Base-by-base conservation (phyloP, 2,888 invertebrate species). In the Euplagia quadripunctaria region DNA sequence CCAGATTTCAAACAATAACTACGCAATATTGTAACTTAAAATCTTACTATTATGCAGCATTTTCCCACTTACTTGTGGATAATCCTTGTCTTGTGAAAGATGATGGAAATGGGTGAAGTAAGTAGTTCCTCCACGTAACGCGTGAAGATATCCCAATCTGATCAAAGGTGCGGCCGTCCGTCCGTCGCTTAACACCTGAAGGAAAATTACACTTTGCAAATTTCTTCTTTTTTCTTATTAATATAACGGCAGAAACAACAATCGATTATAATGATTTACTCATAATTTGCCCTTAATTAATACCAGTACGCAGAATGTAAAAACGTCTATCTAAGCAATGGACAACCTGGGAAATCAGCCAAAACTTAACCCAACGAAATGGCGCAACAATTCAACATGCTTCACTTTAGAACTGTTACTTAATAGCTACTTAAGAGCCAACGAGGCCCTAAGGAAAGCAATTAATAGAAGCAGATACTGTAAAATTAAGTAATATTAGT, bases 71-170 rank as follows among this genome's bases (percentile, higher is more conserved):
- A 97, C 97, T 97, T 97, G 97, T 70, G 97, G 97, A 93, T 97
- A 97, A 90, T 97, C 97, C 84, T 98, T 97, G 79, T 98, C 98
- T 85, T 97, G 97, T 9, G 98, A 98, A 83, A 98, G 98, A 92
- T 98, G 98, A 86, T 97, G 97, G 90, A 99, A 99, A 90, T 99
- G 98, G 80, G 98, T 97, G 94, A 99, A 98, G 96, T 97, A 98
- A 55, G 98, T 98, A 70, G 97, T 97, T 67, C 98, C 98, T 6
- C 98, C 98, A 77, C 97, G 96, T 81, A 98, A 93, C 52, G 98
- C 97, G 90, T 98, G 98, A 74, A 98, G 96, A 85, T 98, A 97
- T 0, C 98, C 98, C 72, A 98, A 96, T 85, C 98, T 96, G 75
- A 98, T 97, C 65, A 98, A 93, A 20, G 99, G 99, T 14, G 99